Evolutionary conservation across 1,140 invertebrate species (phyloP), one percentile per base, ranked within the genome.

Genomic region (Philopotamus ludificatus): DNA sequence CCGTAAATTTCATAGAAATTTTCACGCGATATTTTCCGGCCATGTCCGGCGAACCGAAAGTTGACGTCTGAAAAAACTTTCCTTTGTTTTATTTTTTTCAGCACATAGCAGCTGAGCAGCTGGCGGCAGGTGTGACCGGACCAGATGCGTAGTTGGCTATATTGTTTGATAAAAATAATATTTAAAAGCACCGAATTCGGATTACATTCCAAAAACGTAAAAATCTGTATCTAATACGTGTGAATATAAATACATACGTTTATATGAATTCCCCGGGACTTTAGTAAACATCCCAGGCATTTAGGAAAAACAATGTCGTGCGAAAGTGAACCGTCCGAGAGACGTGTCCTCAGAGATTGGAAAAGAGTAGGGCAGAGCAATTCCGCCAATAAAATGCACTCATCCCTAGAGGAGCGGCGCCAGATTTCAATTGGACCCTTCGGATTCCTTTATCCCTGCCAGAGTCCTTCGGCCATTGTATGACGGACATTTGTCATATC

Each of bases 401-500:
- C 47, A 50, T 50, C 18, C 16, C 34, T 42, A 4, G 18, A 21
- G n/a, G 18, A 21, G 42, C 4, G 4, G 16, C 54, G 39, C 18
- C 18, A 42, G 39, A 57, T 57, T 57, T 57, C 39, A 42, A 57
- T 41, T 12, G 53, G 16, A 21, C 18, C 1, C 23, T 26, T 25
- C n/a, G 9, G 50, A 25, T 16, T 18, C 54, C 22, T 53, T 53
- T 53, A 53, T 53, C n/a, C n/a, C 22, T 21, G 54, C 15, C 39
- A 39, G 12, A 26, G 34, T 20, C 53, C 53, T n/a, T 3, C 7
- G 28, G 53, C 39, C 20, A 42, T 57, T 42, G 34, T 42, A 57
- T 42, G 39, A 57, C 54, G 42, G 54, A 57, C 54, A 57, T 57
- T 57, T 57, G 54, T 57, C 54, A 57, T 57, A 57, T 57, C 54